Evolutionary conservation across 2,113 vertebrate species (phyloP).

Genomic region (Erinaceus europaeus): DNA sequence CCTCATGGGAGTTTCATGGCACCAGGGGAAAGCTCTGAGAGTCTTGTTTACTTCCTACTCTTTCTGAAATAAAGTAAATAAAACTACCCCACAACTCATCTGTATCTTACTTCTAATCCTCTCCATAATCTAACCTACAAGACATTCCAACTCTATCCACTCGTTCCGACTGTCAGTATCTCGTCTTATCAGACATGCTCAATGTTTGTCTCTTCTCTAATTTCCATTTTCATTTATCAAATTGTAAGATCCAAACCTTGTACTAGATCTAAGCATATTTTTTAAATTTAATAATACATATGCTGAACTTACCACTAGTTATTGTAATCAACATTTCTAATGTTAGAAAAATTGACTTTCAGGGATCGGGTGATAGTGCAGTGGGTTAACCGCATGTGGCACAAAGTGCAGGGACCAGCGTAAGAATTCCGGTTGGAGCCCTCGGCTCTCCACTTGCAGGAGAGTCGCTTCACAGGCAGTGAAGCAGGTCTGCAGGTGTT

Average conservation of each 20-base stretch:
- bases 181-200: background rate
- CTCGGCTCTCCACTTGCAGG: no score
- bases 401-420: no score
- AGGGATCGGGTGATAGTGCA: no score
- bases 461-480: no score
- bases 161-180: background rate
- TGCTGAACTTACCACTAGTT: background rate
- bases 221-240: background rate
- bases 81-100: no score
- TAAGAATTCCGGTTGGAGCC: no score
- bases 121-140: background rate
- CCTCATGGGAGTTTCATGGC: no score
- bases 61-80: no score
- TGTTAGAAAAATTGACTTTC: background rate
- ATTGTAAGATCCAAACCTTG: background rate
- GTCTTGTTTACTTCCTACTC: no score
- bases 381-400: no score
- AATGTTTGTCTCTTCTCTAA: background rate
- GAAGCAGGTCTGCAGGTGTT: no score
- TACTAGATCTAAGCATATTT: background rate
- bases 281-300: background rate
- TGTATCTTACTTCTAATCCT: background rate
- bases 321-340: background rate
- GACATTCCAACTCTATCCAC: background rate
- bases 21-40: no score